Percentiles rank a stretch among this genome's conserved stretches.
Conservation (phyloP, 1,140 invertebrate species). For the Calliphora vicina region DNA sequence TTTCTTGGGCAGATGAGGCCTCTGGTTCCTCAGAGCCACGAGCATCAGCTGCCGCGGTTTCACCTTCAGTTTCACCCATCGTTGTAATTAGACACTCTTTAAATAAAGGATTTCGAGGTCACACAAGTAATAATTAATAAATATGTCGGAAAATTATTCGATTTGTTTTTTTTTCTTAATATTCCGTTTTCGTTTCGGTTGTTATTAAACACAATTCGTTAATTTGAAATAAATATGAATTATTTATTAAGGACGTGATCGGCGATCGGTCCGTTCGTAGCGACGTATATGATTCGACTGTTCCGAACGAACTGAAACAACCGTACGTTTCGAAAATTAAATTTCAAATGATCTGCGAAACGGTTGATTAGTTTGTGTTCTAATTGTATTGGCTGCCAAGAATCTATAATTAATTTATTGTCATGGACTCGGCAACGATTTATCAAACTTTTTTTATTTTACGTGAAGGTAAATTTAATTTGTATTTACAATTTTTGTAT, state of each 20-base stretch:
- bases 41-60: conserved; percentile 48
- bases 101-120: conserved; percentile 29
- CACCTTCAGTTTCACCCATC: conserved; percentile 60
- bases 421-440: conserved; percentile 41
- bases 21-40: conserved; percentile 54
- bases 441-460: conserved; percentile 29
- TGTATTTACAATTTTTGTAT: background rate
- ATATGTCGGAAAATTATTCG: conserved; percentile 35
- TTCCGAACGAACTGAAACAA: conserved; percentile 51
- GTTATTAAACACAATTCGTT: background rate
- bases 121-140: conserved; percentile 22
- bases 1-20: conserved; percentile 53
- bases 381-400: conserved; percentile 25
- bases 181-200: conserved; percentile 6
- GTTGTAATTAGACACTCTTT: conserved; percentile 35
- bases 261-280: conserved; percentile 55
- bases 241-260: conserved; percentile 49
- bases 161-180: conserved; percentile 7
- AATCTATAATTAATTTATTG: conserved; percentile 46
- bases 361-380: conserved; percentile 45
- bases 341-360: conserved; percentile 47
- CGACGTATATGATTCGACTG: conserved; percentile 60
- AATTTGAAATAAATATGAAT: conserved; percentile 20
- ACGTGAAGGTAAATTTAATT: conserved; percentile 24
- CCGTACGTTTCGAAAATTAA: conserved; percentile 49